Percentiles rank a stretch among this genome's conserved stretches.
phyloP scores from a whole-genome alignment of 2,888 invertebrate species.

The Hydropsyche betteni region DNA sequence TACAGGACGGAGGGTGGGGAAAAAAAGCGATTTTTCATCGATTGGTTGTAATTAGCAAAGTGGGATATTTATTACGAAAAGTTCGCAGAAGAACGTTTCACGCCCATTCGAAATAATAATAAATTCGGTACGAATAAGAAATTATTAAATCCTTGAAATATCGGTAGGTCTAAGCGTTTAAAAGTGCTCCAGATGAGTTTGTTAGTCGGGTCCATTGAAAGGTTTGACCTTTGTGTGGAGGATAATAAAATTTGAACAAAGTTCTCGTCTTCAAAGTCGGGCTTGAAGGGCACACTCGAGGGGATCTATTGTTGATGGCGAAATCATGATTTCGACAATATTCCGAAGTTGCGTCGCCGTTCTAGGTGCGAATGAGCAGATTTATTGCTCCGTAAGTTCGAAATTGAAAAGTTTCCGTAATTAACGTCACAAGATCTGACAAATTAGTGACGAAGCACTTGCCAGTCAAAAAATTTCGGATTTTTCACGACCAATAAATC shows the following conservation, averaged over 20 bases:
- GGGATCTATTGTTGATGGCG: constrained; percentile 3
- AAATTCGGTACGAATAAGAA: too few species aligned
- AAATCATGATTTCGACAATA: constrained; percentile 18
- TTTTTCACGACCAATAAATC: too few species aligned
- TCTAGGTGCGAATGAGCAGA: neutral
- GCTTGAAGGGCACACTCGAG: neutral
- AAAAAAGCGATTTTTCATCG: constrained; percentile 37
- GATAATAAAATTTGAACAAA: constrained; percentile 28
- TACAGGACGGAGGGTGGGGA: neutral
- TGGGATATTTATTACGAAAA: constrained; percentile 43
- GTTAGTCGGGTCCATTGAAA: neutral
- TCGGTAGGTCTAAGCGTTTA: too few species aligned
- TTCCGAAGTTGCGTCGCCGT: constrained; percentile 3
- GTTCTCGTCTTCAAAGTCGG: constrained; percentile 4
- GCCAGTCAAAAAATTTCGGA: too few species aligned
- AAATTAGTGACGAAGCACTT: too few species aligned
- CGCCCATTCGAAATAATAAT: too few species aligned
- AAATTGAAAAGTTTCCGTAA: constrained; percentile 19
- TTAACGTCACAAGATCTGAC: too few species aligned
- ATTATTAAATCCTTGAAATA: too few species aligned
- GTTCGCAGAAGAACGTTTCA: too few species aligned
- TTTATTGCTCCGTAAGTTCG: neutral
- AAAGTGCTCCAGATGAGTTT: too few species aligned
- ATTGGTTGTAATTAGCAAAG: constrained; percentile 46
- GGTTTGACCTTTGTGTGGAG: constrained; percentile 22